Base-by-base conservation (phyloP, 2,888 invertebrate genomes). In the Mongoloraphidia duomilia region DNA sequence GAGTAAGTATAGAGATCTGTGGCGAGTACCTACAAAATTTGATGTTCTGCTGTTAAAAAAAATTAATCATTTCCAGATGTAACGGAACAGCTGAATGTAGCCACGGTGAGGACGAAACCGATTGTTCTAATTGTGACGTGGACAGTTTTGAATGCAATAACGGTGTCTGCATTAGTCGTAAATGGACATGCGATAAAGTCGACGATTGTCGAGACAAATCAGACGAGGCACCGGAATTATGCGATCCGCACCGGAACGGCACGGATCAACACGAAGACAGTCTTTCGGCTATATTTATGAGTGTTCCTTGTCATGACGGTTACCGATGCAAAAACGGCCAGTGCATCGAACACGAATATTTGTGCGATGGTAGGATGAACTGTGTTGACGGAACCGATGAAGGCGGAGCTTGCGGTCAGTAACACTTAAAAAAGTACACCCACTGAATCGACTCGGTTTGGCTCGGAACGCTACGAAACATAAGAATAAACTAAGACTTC, bases 301-400 rank as follows among this genome's bases (percentile, higher is more conserved):
- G 26, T 26, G 44, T 46, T 34, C 55, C 63, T 13, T 74, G 74
- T 52, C 58, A 65, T 37, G 61, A 69, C 54, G 70, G 72, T 53
- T 80, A 72, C 57, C 66, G 66, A 49, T 82, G 82, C 58, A 68
- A 66, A 26, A 72, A 70, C 50, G 83, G 83, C 0, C 70, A 74
- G 46, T 89, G 88, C 58, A 67, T 88, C 8, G 74, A 79, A 49
- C 73, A 75, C 63, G 59, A 65, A 0, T 67, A 73, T 6, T 77
- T 83, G 0, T 88, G 88, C 63, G 76, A 87, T 59, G 70, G 70
- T 0, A 63, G 63, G 1, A 56, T 62, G 0, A 76, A 89, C 61
- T 90, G 89, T 59, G 63, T 62, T 41, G 84, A 84, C 58, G 77
- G 74, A 1, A 75, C 76, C 8, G 89, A 90, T 60, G 89, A 90